A percentile compares a stretch with the other conserved stretches of the same genome.
Evolutionary conservation across 1,140 invertebrate species (phyloP).

Genomic region (Drosophila murphyi): DNA sequence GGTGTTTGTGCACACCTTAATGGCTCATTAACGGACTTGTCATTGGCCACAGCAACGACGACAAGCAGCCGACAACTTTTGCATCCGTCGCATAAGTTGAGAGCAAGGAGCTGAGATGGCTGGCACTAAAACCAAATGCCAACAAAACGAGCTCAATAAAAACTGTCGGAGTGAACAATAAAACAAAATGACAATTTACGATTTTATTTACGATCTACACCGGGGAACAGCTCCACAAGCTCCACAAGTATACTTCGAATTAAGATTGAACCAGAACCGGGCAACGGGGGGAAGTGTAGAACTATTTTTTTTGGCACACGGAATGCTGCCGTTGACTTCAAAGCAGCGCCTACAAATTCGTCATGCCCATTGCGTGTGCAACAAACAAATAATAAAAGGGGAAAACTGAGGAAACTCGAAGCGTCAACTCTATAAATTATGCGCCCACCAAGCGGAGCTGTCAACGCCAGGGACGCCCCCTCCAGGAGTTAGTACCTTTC

Average conservation of each 20-base stretch:
- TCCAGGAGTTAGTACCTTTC: not conserved
- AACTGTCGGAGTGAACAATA: conserved; percentile 77
- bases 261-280: conserved; percentile 8
- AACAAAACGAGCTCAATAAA: conserved; percentile 81
- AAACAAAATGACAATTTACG: conserved; percentile 83
- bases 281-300: not conserved
- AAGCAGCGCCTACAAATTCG: conserved; percentile 65
- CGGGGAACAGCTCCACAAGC: conserved; percentile 1
- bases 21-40: conserved; percentile 77
- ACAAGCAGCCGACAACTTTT: conserved; percentile 35
- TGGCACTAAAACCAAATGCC: conserved; percentile 47
- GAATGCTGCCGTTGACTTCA: conserved; percentile 51
- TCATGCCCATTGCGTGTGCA: conserved; percentile 64
- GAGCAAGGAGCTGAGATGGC: conserved; percentile 14
- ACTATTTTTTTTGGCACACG: not conserved
- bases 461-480: conserved; percentile 58
- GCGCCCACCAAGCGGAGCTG: conserved; percentile 67
- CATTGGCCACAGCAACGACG: conserved; percentile 28
- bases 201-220: conserved; percentile 78
- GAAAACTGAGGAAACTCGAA: conserved; percentile 13
- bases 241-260: not conserved
- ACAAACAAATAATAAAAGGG: conserved; percentile 23
- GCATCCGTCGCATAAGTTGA: conserved; percentile 40
- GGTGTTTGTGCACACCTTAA: conserved; percentile 63
- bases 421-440: conserved; percentile 65